A percentile compares a stretch with the other conserved stretches of the same genome.
Evolutionary conservation across 1,140 invertebrate species (phyloP).

Genomic region (Laupala kohalensis): DNA sequence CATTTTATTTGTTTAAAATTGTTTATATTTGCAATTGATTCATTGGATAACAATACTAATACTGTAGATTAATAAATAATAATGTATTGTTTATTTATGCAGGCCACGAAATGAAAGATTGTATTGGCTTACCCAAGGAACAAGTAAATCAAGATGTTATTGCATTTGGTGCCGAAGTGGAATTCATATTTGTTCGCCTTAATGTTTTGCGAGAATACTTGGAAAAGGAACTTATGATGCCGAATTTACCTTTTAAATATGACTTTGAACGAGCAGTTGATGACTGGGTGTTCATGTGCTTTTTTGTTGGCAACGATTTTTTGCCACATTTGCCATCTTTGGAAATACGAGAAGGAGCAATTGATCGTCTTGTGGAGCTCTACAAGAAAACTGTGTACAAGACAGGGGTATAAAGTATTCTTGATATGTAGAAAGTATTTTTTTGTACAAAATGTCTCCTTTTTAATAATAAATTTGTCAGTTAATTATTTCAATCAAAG

Average conservation of each 20-base stretch:
- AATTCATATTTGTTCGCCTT: conserved; percentile 82
- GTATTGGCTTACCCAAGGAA: conserved; percentile 51
- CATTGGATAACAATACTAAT: neutral
- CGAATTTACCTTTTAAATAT: conserved; percentile 82
- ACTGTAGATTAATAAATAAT: conserved; percentile 6
- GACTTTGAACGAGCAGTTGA: conserved; percentile 84
- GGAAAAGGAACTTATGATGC: conserved; percentile 81
- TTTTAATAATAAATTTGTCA: neutral
- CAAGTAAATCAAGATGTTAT: conserved; percentile 32
- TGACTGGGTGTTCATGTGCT: conserved; percentile 99
- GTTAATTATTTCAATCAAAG: neutral
- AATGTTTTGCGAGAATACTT: conserved; percentile 92
- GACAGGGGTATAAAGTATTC: conserved; percentile 49
- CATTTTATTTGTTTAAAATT: neutral
- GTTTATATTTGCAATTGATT: neutral
- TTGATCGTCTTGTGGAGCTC: conserved; percentile 83
- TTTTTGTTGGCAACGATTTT: conserved; percentile 99
- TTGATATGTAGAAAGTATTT: too few species aligned
- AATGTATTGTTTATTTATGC: conserved; percentile 17
- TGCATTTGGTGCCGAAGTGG: conserved; percentile 52
- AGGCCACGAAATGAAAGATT: conserved; percentile 95
- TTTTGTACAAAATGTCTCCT: neutral
- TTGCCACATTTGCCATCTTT: conserved; percentile 95
- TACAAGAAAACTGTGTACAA: conserved; percentile 94
- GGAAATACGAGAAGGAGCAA: conserved; percentile 95